Percentiles rank a stretch among this genome's conserved stretches.
Evolutionary conservation across 2,797 vertebrate species (phyloP).

Genomic region (Pteropus rufus): DNA sequence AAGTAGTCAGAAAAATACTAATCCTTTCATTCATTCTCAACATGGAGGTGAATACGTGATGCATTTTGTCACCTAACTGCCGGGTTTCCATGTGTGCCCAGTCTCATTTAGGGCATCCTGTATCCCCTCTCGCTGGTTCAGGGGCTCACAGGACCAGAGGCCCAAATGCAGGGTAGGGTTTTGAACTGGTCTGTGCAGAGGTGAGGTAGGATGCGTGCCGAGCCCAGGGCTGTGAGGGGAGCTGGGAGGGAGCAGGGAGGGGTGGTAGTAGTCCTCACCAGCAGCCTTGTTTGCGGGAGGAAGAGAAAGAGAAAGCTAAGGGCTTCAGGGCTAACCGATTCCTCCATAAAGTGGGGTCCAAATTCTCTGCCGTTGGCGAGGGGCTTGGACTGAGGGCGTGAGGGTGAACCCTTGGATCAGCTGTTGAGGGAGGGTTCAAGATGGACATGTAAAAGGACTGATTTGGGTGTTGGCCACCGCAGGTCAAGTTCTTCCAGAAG

Average conservation of each 20-base stretch:
- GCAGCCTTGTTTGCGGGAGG: neutral
- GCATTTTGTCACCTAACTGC: neutral
- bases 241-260: too few relatives aligned
- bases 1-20: neutral
- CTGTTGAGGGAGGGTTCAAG: neutral
- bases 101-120: neutral
- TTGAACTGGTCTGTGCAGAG: neutral
- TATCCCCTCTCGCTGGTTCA: neutral
- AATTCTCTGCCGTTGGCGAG: neutral
- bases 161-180: neutral
- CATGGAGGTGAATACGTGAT: neutral
- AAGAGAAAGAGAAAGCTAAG: neutral
- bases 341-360: neutral
- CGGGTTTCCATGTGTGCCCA: neutral
- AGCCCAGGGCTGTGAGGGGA: neutral
- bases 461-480: neutral
- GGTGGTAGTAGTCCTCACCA: neutral
- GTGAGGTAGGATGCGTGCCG: neutral
- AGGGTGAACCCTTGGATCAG: neutral
- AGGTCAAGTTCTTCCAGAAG: neutral
- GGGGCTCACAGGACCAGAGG: neutral
- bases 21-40: neutral
- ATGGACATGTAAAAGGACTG: neutral
- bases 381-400: neutral
- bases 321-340: neutral